Conservation (phyloP, 2,113 vertebrate genomes). For the Zosterops hypoxanthus region DNA sequence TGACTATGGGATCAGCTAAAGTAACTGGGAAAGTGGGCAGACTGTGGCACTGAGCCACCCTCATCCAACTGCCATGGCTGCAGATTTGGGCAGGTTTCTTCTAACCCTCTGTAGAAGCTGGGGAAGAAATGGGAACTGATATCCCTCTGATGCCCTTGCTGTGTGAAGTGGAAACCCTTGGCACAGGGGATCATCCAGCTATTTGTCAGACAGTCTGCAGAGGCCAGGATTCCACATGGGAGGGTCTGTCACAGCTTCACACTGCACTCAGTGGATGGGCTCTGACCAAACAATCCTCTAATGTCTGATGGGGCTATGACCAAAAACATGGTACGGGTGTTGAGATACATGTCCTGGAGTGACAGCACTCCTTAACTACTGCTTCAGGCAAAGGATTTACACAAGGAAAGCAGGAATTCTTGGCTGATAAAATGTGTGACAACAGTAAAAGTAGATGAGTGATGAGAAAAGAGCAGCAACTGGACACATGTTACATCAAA, state of each 20-base stretch:
- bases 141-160: too few relatives aligned
- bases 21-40: background rate
- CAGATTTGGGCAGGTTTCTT: background rate
- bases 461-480: background rate
- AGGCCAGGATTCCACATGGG: background rate
- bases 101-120: background rate
- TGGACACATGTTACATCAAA: background rate
- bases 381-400: background rate
- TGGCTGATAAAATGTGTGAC: background rate
- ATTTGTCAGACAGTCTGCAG: background rate
- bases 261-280: background rate
- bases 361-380: background rate
- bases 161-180: background rate
- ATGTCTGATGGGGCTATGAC: background rate
- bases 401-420: background rate
- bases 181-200: background rate
- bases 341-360: rapidly evolving
- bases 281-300: background rate
- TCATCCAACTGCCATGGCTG: background rate
- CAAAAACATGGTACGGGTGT: background rate
- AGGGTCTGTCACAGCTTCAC: background rate
- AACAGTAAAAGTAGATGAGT: background rate
- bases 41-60: background rate
- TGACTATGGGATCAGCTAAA: background rate
- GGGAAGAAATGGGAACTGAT: background rate